A percentile compares a stretch with the other conserved stretches of the same genome.
Evolutionary conservation across 2,888 invertebrate genomes (phyloP).

Genomic region (Prenolepis imparis): DNA sequence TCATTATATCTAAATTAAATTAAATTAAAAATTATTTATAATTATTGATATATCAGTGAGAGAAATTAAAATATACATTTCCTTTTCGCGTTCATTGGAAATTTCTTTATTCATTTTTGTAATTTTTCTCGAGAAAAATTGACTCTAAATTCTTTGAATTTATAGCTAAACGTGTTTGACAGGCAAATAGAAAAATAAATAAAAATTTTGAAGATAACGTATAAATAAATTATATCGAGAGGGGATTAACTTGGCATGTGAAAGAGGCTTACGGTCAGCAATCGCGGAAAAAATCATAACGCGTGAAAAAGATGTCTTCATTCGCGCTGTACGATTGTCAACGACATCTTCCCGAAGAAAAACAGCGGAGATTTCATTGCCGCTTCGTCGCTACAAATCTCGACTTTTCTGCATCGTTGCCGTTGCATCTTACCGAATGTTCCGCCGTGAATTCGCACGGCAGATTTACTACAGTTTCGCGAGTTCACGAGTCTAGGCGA

Average conservation of each 20-base stretch:
- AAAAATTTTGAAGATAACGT: neutral
- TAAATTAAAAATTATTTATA: neutral
- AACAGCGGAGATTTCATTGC: slow-evolving; percentile 41
- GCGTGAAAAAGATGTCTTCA: slow-evolving; percentile 1
- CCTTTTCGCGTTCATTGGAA: neutral
- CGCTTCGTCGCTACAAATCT: slow-evolving; percentile 14
- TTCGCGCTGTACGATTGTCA: slow-evolving; percentile 13
- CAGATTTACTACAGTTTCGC: neutral
- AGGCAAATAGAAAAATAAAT: no score
- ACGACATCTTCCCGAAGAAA: slow-evolving; percentile 24
- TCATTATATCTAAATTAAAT: neutral
- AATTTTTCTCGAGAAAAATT: slow-evolving; percentile 4
- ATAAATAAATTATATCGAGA: neutral
- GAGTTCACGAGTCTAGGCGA: slow-evolving; percentile 33
- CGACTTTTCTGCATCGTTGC: neutral
- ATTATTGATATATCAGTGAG: no score
- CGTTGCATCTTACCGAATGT: slow-evolving; percentile 49
- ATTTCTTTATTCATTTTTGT: neutral
- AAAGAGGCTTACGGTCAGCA: neutral
- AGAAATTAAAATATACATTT: neutral
- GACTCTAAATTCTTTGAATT: slow-evolving; percentile 1
- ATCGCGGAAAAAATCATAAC: neutral
- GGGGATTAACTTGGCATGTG: neutral
- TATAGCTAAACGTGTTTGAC: neutral
- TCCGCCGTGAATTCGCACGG: slow-evolving; percentile 32